Conservation (phyloP, 2,797 vertebrate genomes). For the Enteromius fasciolatus region DNA sequence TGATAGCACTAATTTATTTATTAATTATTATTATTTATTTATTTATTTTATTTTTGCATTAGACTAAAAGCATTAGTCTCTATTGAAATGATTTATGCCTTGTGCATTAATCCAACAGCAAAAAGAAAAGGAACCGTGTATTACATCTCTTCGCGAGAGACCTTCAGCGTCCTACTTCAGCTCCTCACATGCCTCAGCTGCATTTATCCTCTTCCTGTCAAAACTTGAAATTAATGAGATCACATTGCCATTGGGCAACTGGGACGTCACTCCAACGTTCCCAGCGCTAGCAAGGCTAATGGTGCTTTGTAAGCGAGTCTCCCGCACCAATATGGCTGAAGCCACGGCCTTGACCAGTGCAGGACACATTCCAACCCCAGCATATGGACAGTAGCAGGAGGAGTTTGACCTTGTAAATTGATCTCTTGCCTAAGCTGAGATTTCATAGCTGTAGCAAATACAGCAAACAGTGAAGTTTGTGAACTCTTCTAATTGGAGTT, state of each 20-base stretch:
- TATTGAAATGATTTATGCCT: constrained; percentile 69
- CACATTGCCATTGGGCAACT: constrained; percentile 56
- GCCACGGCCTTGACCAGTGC: constrained; percentile 39
- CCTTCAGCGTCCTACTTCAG: constrained; percentile 52
- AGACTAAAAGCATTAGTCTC: not conserved
- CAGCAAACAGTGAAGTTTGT: not conserved
- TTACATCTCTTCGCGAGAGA: constrained; percentile 71
- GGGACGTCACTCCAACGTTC: constrained; percentile 56
- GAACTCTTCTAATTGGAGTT: not conserved
- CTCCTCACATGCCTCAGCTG: constrained; percentile 52
- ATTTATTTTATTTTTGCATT: too few relatives aligned
- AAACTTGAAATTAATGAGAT: constrained; percentile 63
- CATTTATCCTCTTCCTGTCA: constrained; percentile 61
- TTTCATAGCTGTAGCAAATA: not conserved
- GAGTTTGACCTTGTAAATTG: constrained; percentile 41
- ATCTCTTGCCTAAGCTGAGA: not conserved
- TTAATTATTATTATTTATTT: too few relatives aligned
- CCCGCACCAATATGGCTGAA: constrained; percentile 40
- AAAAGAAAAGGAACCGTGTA: constrained; percentile 68
- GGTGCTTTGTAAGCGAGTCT: constrained; percentile 48
- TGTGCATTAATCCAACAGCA: constrained; percentile 64
- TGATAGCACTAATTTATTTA: too few relatives aligned
- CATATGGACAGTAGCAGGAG: constrained; percentile 50
- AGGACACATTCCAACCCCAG: constrained; percentile 55
- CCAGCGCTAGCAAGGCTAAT: constrained; percentile 63